Percentiles rank a stretch among this genome's conserved stretches.
These are phyloP conservation scores for Leucoptera coffeella DNA, from an alignment of 2,888 invertebrate species.

Conservation along the genomic window DNA sequence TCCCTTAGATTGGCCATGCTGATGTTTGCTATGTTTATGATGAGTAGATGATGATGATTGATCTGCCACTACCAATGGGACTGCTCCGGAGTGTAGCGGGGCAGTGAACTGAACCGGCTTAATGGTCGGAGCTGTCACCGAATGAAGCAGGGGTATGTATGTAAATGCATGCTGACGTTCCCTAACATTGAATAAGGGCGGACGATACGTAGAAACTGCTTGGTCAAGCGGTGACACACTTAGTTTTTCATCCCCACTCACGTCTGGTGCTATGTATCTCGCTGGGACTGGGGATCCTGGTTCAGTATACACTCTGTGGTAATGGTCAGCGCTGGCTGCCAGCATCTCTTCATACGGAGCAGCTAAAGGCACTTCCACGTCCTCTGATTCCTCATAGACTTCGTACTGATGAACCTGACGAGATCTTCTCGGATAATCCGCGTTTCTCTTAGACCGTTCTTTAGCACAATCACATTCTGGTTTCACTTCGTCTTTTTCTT, in stretches of 20 bases:
- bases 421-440: conserved; percentile 16
- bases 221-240: no score
- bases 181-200: conserved; percentile 2
- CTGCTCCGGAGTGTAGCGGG: no score
- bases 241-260: no score
- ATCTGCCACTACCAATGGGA: no score
- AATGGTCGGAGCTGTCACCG: no score
- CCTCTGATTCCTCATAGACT: conserved; percentile 31
- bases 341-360: conserved; percentile 38
- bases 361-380: conserved; percentile 13
- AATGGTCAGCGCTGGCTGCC: conserved; percentile 38
- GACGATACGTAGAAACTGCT: no score
- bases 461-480: conserved; percentile 17
- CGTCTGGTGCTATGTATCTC: conserved; percentile 15
- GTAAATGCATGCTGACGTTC: conserved; percentile 4
- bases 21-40: conserved; percentile 10
- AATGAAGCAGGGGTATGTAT: conserved; percentile 3
- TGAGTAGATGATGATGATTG: conserved; percentile 15
- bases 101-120: no score
- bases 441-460: conserved; percentile 11
- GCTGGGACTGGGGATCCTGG: conserved; percentile 12
- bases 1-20: conserved; percentile 29
- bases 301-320: conserved; percentile 25
- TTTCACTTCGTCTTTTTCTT: conserved; percentile 24
- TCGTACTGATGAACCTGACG: conserved; percentile 36